Base-by-base conservation (phyloP, 2,888 invertebrate species). In the Sinelater perroti region DNA sequence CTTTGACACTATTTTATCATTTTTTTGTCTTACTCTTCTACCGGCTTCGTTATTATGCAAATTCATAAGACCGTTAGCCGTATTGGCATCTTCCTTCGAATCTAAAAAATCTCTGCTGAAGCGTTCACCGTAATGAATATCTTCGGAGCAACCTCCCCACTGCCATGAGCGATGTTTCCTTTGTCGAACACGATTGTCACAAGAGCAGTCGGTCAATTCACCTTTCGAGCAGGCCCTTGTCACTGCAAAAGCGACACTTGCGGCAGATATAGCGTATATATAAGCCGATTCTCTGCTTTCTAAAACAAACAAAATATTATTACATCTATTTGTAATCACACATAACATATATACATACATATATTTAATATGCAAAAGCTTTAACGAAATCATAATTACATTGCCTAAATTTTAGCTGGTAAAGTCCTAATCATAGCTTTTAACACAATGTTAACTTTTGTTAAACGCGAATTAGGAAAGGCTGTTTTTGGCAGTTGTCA, bases 141-240 rank as follows among this genome's bases (percentile, higher is more conserved):
- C 91, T 87, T 95, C 94, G 26, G 94, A 95, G 78, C 95, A 95
- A 0, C 95, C 95, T 57, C 95, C 94, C 95, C 95, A 95, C 77
- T 94, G 91, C 90, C 91, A 91, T 67, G 88, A 87, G 61, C 88
- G 85, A 17, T 88, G 85, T 66, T 87, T 85, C 67, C 85, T 83
- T 58, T 78, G 73, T 68, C 90, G 82, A n/a, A 91, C 88, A 45
- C 87, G 83, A 60, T 87, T 87, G 76, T 95, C 95, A 75, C 95
- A 95, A 28, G 91, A 90, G 77, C 95, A 95, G 73, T 93, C 93
- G 67, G 89, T 88, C 46, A 95, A 83, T 73, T 93, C 91, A 5
- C 93, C 93, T 65, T 89, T 86, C 50, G 91, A 89, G 78, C 95
- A 95, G 0, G 94, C 91, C 61, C 91, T 84, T 1, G 95, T 94